phyloP scores from a whole-genome alignment of 1,140 invertebrate genomes.

The Campoletis sonorensis region DNA sequence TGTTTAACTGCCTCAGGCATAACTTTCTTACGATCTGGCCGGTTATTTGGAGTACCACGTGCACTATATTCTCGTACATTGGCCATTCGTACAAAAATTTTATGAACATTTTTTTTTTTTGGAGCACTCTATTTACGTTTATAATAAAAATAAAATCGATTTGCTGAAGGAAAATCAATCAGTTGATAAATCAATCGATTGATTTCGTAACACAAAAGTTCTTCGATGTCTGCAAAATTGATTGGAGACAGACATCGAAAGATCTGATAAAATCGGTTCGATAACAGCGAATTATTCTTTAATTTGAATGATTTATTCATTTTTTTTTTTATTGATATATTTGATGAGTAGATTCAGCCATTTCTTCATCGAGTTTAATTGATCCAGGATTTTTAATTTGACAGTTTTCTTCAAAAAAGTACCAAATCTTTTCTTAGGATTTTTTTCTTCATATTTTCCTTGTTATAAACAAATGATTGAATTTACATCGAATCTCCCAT shows the following conservation, averaged over 20 bases:
- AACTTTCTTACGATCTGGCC: conserved; percentile 39
- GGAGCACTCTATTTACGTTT: too few relatives aligned
- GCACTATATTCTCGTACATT: background rate
- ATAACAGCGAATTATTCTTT: background rate
- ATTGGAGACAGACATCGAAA: background rate
- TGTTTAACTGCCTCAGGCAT: conserved; percentile 46
- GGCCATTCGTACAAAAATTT: background rate
- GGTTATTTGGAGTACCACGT: conserved; percentile 21
- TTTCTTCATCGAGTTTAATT: too few relatives aligned
- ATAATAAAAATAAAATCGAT: background rate
- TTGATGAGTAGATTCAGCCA: too few relatives aligned
- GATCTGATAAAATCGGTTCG: too few relatives aligned
- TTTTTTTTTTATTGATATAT: too few relatives aligned
- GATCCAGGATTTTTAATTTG: too few relatives aligned
- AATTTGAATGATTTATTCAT: too few relatives aligned
- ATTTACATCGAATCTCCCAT: background rate
- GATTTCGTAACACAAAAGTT: too few relatives aligned
- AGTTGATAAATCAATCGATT: background rate
- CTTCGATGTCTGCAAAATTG: background rate
- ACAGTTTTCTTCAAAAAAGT: too few relatives aligned
- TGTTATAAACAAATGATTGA: background rate
- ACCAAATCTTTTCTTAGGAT: too few relatives aligned
- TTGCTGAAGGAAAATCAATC: background rate
- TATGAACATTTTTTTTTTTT: background rate
- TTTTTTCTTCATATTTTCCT: conserved; percentile 1